Evolutionary conservation across 2,797 vertebrate species (phyloP).

Genomic region (Enteromius viviparus): DNA sequence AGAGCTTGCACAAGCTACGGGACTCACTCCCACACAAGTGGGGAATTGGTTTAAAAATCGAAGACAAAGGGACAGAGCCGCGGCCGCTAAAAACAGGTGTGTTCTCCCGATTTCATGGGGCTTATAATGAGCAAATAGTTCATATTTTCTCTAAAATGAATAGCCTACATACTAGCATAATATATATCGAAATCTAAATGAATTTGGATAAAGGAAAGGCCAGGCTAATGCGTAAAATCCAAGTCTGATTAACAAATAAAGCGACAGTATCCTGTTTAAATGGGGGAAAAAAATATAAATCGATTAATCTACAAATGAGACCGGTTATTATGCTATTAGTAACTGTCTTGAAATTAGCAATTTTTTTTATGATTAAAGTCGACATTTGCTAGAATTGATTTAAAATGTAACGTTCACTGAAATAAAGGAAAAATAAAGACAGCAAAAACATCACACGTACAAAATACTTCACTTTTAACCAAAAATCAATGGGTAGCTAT

Average conservation of each 20-base stretch:
- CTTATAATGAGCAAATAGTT: background rate
- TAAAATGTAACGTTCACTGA: background rate
- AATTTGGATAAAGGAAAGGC: background rate
- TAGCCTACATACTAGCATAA: background rate
- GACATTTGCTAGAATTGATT: background rate
- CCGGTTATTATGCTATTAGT: background rate
- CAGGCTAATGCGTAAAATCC: conserved; percentile 2
- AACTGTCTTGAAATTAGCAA: background rate
- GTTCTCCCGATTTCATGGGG: conserved; percentile 55
- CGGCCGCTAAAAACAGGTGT: conserved; percentile 98
- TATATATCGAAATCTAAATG: background rate
- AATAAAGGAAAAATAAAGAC: background rate
- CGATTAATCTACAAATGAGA: background rate
- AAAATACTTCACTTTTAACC: background rate
- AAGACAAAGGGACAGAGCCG: conserved; percentile 97
- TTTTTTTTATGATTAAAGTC: background rate
- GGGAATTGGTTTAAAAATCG: conserved; percentile 99
- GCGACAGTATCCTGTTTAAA: background rate
- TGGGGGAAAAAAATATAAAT: background rate
- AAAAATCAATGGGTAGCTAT: background rate
- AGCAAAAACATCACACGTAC: background rate
- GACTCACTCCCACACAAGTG: conserved; percentile 99
- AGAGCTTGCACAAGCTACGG: conserved; percentile 97
- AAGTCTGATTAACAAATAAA: background rate
- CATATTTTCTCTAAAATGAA: background rate